phyloP scores from a whole-genome alignment of 1,140 invertebrate genomes.

The Leptinotarsa texana region DNA sequence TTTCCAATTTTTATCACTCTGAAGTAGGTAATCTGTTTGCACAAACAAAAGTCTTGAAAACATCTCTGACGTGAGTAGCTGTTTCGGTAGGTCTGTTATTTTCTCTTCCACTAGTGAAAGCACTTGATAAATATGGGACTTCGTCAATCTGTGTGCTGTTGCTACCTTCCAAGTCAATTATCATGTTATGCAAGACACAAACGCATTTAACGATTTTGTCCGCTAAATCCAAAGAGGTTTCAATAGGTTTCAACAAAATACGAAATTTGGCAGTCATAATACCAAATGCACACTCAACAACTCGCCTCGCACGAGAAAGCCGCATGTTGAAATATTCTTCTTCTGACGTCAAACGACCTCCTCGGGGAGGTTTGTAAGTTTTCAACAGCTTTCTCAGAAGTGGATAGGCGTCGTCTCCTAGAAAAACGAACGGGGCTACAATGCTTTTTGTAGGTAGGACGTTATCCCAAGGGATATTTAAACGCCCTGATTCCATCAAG shows the following conservation, averaged over 20 bases:
- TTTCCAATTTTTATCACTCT: background rate
- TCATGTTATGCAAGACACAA: background rate
- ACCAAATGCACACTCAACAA: constrained; percentile 21
- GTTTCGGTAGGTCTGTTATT: constrained; percentile 16
- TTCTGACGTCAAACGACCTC: background rate
- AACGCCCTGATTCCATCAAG: constrained; percentile 14
- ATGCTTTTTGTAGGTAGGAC: constrained; percentile 21
- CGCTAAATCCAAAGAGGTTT: constrained; percentile 16
- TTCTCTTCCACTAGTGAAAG: background rate
- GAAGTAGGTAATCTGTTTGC: background rate
- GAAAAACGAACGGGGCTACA: constrained; percentile 30
- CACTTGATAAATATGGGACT: background rate
- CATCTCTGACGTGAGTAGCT: background rate
- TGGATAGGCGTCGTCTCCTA: constrained; percentile 37
- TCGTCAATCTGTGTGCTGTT: background rate
- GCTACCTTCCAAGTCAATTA: constrained; percentile 18
- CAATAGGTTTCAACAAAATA: constrained; percentile 17
- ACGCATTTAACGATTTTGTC: constrained; percentile 21
- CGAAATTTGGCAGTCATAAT: constrained; percentile 19
- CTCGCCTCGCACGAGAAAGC: constrained; percentile 16
- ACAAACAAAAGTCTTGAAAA: constrained; percentile 2
- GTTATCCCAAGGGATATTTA: constrained; percentile 20
- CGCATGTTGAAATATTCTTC: constrained; percentile 25
- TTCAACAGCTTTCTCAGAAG: constrained; percentile 18
- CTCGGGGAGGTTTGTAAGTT: background rate